These are phyloP conservation scores for Alaudala cheleensis DNA, from an alignment of 2,113 vertebrate species.

Conservation along the genomic window DNA sequence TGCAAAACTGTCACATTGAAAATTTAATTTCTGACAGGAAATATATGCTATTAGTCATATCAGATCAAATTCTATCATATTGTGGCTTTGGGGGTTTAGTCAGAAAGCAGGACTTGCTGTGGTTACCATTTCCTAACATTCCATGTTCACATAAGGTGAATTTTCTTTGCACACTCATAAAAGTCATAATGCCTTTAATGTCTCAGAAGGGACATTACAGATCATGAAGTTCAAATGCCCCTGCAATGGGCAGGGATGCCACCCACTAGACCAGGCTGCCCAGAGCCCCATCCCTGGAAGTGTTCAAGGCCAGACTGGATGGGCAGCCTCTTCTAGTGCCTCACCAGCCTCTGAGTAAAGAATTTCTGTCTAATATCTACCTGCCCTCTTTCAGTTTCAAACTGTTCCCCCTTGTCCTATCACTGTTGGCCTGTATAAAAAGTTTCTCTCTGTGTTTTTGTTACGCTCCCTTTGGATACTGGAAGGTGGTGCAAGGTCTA, in stretches of 20 bases:
- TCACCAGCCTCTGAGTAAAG: fast-evolving
- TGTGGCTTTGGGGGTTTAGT: background rate
- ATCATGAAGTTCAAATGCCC: background rate
- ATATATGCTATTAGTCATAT: background rate
- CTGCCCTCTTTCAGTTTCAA: background rate
- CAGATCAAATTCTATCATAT: background rate
- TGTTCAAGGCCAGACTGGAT: background rate
- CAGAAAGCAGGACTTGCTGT: background rate
- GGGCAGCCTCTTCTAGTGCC: background rate
- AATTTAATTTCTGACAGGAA: background rate
- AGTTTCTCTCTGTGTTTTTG: background rate
- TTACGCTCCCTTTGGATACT: background rate
- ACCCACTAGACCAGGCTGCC: background rate
- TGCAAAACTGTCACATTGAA: background rate
- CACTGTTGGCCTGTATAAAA: background rate
- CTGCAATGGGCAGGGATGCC: background rate
- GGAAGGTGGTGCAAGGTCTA: background rate
- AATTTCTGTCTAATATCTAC: background rate
- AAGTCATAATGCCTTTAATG: background rate
- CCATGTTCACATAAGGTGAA: background rate
- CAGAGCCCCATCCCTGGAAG: background rate
- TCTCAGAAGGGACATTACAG: background rate
- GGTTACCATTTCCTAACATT: background rate
- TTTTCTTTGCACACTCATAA: background rate
- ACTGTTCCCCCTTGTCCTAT: background rate